Conservation (phyloP, 2,888 invertebrate genomes). For the Scaptodrosophila latifasciaeformis region DNA sequence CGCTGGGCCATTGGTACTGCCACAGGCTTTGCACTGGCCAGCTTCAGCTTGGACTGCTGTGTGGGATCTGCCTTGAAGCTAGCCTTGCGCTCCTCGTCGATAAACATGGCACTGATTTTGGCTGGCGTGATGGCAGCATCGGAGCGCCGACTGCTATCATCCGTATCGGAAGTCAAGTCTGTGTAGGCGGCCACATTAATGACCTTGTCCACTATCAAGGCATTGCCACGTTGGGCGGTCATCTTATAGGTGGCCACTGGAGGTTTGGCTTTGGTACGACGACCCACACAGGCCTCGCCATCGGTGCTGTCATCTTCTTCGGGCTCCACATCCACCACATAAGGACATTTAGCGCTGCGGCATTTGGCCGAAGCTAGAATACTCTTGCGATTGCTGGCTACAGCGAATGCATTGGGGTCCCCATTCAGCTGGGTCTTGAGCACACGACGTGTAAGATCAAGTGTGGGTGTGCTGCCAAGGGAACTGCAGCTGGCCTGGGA, state of each 20-base stretch:
- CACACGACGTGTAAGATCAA: slow-evolving; percentile 81
- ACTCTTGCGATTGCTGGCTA: slow-evolving; percentile 86
- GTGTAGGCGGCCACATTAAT: slow-evolving; percentile 75
- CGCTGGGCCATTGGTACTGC: slow-evolving; percentile 38
- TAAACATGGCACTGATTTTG: slow-evolving; percentile 75
- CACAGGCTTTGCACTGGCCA: slow-evolving; percentile 39
- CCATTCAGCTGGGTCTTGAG: slow-evolving; percentile 78
- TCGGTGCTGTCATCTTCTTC: slow-evolving; percentile 78
- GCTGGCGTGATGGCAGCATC: slow-evolving; percentile 67
- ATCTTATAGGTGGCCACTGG: slow-evolving; percentile 34
- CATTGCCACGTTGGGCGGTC: slow-evolving; percentile 41
- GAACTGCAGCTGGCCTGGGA: slow-evolving; percentile 84
- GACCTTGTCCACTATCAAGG: slow-evolving; percentile 73
- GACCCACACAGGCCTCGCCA: slow-evolving; percentile 72
- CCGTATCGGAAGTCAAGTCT: slow-evolving; percentile 74
- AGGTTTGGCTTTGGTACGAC: slow-evolving; percentile 76
- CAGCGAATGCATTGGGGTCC: neutral
- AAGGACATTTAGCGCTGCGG: slow-evolving; percentile 82
- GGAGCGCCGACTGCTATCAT: slow-evolving; percentile 75
- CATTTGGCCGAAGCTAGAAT: slow-evolving; percentile 91
- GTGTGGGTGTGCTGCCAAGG: slow-evolving; percentile 80
- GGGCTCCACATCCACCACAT: slow-evolving; percentile 58
- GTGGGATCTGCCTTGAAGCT: slow-evolving; percentile 73
- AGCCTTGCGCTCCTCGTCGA: slow-evolving; percentile 75
- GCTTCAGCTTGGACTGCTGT: slow-evolving; percentile 58